Evolutionary conservation across 2,888 invertebrate genomes (phyloP), one percentile per base, ranked within the genome.

Genomic region (Lasius platythorax): DNA sequence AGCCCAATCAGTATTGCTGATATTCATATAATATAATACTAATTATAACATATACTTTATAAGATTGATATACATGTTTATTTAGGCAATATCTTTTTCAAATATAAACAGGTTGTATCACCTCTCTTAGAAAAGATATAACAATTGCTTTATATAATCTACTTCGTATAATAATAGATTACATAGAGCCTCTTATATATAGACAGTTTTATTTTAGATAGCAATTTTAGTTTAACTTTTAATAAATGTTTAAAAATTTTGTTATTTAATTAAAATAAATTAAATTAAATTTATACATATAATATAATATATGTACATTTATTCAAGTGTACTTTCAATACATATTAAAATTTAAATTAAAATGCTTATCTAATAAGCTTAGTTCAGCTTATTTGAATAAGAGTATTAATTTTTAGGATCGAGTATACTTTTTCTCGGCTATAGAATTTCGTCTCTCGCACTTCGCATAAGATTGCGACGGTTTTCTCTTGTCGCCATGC

Each of bases 391-490:
- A 73, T 40, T 58, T 73, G 12, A 3, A 43, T 63, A 30, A 30
- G 8, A 63, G 8, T n/a, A 61, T 63, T 30, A 74, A 43, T 74
- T 53, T 53, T 73, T 61, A 61, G 6, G 11, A 46, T 46, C 4
- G n/a, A 2, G 3, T 3, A 15, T 33, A 12, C 11, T 5, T 37
- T 66, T 43, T 66, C 11, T 50, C 12, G 18, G 3, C 30, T 40
- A 37, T 11, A 50, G 18, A 40, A 40, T 58, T 12, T 67, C 58
- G 15, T 73, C 50, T 74, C 18, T 58, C 53, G 37, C 37, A 18
- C 28, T 56, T 73, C 1, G 66, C 56, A 85, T 78, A 58, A 83
- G 79, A 85, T 86, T 85, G 67, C 86, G 53, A 63, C 30, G 40
- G 70, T 83, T 84, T 43, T 63, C 63, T 68, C 61, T 33, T 23